Evolutionary conservation across 2,888 invertebrate species (phyloP), one percentile per base, ranked within the genome.

Genomic region (Pristionchus exspectatus): DNA sequence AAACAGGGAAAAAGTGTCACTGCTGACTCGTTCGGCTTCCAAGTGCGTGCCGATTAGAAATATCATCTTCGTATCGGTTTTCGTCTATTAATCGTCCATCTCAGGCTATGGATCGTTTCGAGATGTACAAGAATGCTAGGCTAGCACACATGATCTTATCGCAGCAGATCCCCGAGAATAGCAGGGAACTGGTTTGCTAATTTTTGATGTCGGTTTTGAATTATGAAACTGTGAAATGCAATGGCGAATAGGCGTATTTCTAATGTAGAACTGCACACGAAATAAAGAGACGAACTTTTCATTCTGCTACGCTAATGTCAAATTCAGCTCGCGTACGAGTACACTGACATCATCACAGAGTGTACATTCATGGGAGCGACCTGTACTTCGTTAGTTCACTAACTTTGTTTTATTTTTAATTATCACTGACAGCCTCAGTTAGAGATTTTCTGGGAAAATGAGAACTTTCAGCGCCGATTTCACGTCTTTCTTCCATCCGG

Each of bases 331-430:
- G 30, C 84, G 21, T 85, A 85, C 59, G 30, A 56, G 33, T 85
- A 85, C 59, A 24, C 84, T 0, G 84, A 85, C 24, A 24, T 85
- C 33, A 21, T 85, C 9, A 85, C 84, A 18, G 84, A 85, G 38
- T 85, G 84, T 24, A 85, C 84, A 7, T 85, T 85, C 59, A 85
- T 59, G 56, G 84, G 84, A 18, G 33, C 33, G 30, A 59, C 84
- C 0, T 85, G 84, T 59, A 59, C 59, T 21, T 85, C 84, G 84
- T 85, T 16, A 56, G 84, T 84, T 72, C 0, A 33, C 30, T 69
- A 69, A 14, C 30, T n/a, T 69, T 69, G 3, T 30, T 27, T 9
- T 69, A 2, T 69, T n/a, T 14, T 24, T 14, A 69, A 69, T 5
- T 12, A 24, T 21, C 18, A 14, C 16, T 59, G 1, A 59, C 59